A percentile compares a stretch with the other conserved stretches of the same genome.
These are phyloP conservation scores for Garra rufa DNA, from an alignment of 2,113 vertebrate species.

Conservation along the genomic window DNA sequence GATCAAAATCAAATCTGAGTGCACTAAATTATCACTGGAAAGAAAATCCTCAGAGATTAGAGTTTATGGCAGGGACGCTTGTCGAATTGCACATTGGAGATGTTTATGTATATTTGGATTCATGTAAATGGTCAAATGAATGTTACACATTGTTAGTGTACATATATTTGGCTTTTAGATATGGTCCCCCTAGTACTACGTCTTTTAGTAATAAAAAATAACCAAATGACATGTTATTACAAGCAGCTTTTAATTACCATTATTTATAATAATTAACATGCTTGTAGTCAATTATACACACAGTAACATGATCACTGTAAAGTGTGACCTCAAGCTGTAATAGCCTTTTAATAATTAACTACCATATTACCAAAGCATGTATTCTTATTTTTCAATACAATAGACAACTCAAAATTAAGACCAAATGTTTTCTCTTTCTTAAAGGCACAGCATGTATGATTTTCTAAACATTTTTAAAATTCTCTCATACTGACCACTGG, in stretches of 20 bases:
- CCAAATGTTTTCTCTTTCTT: background rate
- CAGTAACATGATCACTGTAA: background rate
- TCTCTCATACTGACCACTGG: too few species aligned
- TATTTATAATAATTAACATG: background rate
- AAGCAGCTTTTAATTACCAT: background rate
- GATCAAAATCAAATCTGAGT: conserved; percentile 16
- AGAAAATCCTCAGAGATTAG: background rate
- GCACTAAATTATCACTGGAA: background rate
- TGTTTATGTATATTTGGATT: background rate
- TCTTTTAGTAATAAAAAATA: background rate
- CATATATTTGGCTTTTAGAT: background rate
- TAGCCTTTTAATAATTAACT: background rate
- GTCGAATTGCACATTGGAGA: background rate
- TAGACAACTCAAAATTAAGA: background rate
- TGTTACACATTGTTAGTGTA: too few species aligned
- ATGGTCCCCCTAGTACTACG: background rate
- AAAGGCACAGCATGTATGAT: too few species aligned
- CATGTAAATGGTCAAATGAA: background rate
- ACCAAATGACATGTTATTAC: background rate
- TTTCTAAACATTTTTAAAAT: too few species aligned
- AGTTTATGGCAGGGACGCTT: background rate
- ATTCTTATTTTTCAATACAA: background rate
- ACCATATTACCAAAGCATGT: background rate
- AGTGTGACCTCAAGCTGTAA: background rate
- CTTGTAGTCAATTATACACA: conserved; percentile 3